These are phyloP conservation scores for Cnemophilus loriae DNA, from an alignment of 2,113 vertebrate species.

Conservation along the genomic window DNA sequence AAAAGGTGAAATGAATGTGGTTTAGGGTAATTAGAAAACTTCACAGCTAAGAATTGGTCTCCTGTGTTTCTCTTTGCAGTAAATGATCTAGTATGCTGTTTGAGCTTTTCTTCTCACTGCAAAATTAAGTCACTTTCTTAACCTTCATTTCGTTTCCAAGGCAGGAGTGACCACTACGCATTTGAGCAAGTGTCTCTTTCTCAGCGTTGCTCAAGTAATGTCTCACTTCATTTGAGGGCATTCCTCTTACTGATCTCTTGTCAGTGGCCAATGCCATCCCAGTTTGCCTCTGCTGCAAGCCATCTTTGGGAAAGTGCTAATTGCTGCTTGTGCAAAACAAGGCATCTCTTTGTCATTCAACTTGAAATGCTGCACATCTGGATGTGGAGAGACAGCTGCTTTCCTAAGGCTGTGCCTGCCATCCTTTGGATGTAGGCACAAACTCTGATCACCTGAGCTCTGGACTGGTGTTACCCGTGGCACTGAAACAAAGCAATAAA, in stretches of 20 bases:
- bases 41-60: neutral
- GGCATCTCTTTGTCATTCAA: neutral
- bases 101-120: neutral
- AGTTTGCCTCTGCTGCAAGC: neutral
- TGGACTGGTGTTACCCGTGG: neutral
- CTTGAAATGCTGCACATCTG: neutral
- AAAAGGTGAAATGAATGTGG: neutral
- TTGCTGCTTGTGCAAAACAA: neutral
- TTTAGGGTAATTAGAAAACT: neutral
- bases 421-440: neutral
- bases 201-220: neutral
- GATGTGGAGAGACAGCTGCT: neutral
- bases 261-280: neutral
- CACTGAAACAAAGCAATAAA: neutral
- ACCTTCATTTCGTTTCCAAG: neutral
- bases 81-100: neutral
- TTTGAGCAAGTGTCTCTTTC: neutral
- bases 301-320: neutral
- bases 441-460: accelerated
- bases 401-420: neutral
- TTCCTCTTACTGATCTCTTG: neutral
- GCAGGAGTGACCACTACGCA: neutral
- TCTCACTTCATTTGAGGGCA: neutral
- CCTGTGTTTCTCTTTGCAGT: neutral
- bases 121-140: neutral